Percentiles rank a stretch among this genome's conserved stretches.
Evolutionary conservation across 2,113 vertebrate genomes (phyloP).

Genomic region (Ondatra zibethicus): DNA sequence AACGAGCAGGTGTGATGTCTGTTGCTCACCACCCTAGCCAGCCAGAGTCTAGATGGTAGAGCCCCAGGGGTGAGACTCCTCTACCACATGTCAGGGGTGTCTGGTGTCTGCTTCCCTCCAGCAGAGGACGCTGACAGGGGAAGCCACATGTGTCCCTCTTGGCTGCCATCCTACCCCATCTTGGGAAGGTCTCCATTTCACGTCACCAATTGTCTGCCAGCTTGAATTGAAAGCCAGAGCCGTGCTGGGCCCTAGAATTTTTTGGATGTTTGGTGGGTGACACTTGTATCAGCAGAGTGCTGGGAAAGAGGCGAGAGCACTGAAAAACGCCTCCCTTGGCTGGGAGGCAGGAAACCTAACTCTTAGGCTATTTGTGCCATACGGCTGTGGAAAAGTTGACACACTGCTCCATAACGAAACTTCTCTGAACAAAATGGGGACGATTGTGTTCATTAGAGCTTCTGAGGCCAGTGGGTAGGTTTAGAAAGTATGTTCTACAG

Average conservation of each 20-base stretch:
- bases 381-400: slow-evolving; percentile 40
- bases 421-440: slow-evolving; percentile 38
- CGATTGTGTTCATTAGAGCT: slow-evolving; percentile 2
- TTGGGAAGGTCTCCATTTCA: slow-evolving; percentile 50
- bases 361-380: slow-evolving; percentile 35
- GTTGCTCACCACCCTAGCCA: not conserved
- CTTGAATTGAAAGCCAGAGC: slow-evolving; percentile 69
- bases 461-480: not conserved
- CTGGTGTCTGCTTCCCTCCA: not conserved
- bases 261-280: slow-evolving; percentile 65
- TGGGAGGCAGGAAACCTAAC: slow-evolving; percentile 51
- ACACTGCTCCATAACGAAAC: not conserved
- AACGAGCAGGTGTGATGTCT: not conserved
- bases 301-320: slow-evolving; percentile 44
- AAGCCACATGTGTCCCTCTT: not conserved
- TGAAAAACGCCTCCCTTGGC: slow-evolving; percentile 66
- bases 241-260: slow-evolving; percentile 30
- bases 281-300: slow-evolving; percentile 50
- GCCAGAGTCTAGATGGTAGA: not conserved
- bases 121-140: not conserved
- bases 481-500: slow-evolving; percentile 31
- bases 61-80: not conserved
- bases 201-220: slow-evolving; percentile 42
- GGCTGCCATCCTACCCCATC: not conserved
- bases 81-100: not conserved